These are phyloP conservation scores for zebrafish (Danio rerio) DNA, from an alignment of 2,113 vertebrate genomes.

Conservation along the genomic window DNA sequence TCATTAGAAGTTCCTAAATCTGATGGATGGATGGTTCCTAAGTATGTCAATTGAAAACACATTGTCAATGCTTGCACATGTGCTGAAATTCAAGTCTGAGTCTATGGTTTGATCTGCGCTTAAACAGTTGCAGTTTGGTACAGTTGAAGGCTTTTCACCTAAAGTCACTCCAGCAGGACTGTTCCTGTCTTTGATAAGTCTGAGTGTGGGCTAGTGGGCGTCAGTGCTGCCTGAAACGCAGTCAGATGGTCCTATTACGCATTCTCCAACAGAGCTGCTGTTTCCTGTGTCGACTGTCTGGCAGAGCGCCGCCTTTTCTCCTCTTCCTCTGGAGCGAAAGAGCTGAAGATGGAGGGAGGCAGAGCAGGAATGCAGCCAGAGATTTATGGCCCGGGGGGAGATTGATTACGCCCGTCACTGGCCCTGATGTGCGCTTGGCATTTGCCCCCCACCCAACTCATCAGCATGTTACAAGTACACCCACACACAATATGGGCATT, in stretches of 20 bases:
- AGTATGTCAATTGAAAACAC: no score
- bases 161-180: background rate
- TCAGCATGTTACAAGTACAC: conserved; percentile 40
- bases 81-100: no score
- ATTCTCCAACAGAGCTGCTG: conserved; percentile 10
- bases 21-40: no score
- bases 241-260: conserved; percentile 32
- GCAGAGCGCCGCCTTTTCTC: conserved; percentile 5
- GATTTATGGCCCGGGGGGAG: conserved; percentile 79
- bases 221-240: background rate
- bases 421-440: conserved; percentile 79
- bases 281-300: conserved; percentile 29
- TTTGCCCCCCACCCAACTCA: conserved; percentile 62
- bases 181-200: background rate
- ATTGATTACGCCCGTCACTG: conserved; percentile 81
- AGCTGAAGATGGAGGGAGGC: conserved; percentile 32
- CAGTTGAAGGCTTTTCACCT: background rate
- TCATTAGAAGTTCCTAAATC: no score
- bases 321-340: conserved; percentile 38
- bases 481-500: conserved; percentile 35
- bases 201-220: background rate
- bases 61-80: no score
- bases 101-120: background rate
- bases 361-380: conserved; percentile 25
- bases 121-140: background rate